Conservation (phyloP, 2,888 invertebrate genomes). For the Bellardia bayeri region DNA sequence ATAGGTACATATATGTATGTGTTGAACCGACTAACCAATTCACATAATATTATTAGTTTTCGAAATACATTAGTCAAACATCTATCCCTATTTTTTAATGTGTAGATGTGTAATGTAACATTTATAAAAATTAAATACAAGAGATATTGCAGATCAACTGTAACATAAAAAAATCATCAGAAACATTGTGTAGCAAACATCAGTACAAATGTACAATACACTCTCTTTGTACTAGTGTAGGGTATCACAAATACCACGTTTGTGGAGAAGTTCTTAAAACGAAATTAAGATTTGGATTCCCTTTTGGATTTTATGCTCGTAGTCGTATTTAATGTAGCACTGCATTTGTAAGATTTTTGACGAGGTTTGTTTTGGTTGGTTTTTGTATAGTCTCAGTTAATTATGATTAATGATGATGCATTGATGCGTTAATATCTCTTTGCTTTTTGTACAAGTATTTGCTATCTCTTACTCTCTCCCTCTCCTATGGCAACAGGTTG, state of each 20-base stretch:
- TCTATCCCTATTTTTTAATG: no score
- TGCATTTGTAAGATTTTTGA: constrained; percentile 46
- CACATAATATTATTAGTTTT: no score
- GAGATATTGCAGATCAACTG: no score
- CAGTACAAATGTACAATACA: background rate
- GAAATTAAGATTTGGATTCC: background rate
- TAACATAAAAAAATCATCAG: no score
- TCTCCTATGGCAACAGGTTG: background rate
- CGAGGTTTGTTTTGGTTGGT: constrained; percentile 59
- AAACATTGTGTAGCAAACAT: no score
- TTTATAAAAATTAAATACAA: no score
- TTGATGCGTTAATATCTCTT: constrained; percentile 80
- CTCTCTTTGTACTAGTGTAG: background rate
- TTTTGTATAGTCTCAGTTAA: constrained; percentile 75
- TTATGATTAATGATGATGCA: constrained; percentile 82
- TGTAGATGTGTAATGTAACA: no score
- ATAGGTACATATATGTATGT: no score
- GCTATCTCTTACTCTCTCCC: background rate
- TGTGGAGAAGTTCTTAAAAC: constrained; percentile 8
- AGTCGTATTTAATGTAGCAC: constrained; percentile 13
- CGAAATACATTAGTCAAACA: no score
- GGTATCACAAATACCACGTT: constrained; percentile 5
- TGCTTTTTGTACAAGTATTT: constrained; percentile 56
- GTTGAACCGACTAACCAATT: no score
- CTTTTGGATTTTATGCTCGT: background rate